Conservation (phyloP, 2,888 invertebrate species). For the Sinotaia quadrata region DNA sequence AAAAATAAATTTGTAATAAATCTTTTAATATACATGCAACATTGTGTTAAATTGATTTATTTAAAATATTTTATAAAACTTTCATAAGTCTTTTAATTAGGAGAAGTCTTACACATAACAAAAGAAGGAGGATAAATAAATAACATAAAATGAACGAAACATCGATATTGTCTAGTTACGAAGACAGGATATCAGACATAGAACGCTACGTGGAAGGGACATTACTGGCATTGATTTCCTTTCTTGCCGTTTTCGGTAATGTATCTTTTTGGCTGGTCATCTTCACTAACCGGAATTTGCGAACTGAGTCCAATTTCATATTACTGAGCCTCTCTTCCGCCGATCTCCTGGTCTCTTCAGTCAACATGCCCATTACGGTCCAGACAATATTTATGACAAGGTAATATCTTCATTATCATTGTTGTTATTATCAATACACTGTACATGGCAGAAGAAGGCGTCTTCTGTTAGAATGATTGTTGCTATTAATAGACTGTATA, state of each 20-base stretch:
- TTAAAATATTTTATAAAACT: no score
- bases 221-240: constrained; percentile 42
- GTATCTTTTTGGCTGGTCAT: constrained; percentile 55
- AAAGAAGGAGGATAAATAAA: no score
- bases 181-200: constrained; percentile 14
- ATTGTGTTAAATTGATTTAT: no score
- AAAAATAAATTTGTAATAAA: no score
- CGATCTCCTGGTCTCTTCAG: constrained; percentile 59
- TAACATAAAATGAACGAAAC: constrained; percentile 6
- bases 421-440: no score
- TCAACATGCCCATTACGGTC: constrained; percentile 63
- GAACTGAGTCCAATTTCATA: constrained; percentile 52
- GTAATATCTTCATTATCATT: no score
- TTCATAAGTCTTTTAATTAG: no score
- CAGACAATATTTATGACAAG: constrained; percentile 40
- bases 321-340: constrained; percentile 57
- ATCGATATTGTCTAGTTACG: not conserved
- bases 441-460: no score
- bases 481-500: no score
- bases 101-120: no score
- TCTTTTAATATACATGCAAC: no score
- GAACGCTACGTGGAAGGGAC: constrained; percentile 28
- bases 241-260: constrained; percentile 52
- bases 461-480: no score
- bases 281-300: constrained; percentile 40